Percentiles rank a stretch among this genome's conserved stretches.
Conservation (phyloP, 1,140 invertebrate genomes). For the Heliconius eleuchia region DNA sequence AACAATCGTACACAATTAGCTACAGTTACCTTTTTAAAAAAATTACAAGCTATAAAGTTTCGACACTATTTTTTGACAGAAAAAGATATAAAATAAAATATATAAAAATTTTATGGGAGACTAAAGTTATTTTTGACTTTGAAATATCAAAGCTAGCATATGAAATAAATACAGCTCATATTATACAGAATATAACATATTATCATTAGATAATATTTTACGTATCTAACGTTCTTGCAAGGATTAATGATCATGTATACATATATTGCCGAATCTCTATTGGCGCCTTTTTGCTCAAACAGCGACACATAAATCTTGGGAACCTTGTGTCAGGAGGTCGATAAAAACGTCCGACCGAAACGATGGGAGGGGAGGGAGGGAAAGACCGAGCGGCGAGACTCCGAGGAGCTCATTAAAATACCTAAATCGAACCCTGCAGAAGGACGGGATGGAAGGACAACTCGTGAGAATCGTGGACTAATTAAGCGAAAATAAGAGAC, state of each 20-base stretch:
- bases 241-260: constrained; percentile 18
- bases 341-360: constrained; percentile 17
- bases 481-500: constrained; percentile 43
- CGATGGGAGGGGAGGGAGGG: neutral
- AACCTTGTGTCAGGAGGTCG: constrained; percentile 34
- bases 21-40: neutral
- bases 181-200: no score
- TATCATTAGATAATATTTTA: no score
- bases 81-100: neutral
- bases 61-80: neutral
- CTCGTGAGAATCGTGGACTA: constrained; percentile 46
- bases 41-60: neutral
- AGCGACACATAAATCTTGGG: constrained; percentile 38
- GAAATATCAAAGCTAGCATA: no score
- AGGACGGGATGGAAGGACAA: constrained; percentile 29
- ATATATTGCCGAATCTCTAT: constrained; percentile 13
- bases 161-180: no score
- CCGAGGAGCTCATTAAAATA: constrained; percentile 47
- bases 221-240: no score
- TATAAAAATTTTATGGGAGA: no score
- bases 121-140: no score
- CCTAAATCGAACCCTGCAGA: constrained; percentile 37
- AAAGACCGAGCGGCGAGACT: constrained; percentile 1
- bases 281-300: constrained; percentile 40
- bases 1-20: constrained; percentile 21